Evolutionary conservation across 2,888 invertebrate species (phyloP).

Genomic region (Clistopyga incitator): DNA sequence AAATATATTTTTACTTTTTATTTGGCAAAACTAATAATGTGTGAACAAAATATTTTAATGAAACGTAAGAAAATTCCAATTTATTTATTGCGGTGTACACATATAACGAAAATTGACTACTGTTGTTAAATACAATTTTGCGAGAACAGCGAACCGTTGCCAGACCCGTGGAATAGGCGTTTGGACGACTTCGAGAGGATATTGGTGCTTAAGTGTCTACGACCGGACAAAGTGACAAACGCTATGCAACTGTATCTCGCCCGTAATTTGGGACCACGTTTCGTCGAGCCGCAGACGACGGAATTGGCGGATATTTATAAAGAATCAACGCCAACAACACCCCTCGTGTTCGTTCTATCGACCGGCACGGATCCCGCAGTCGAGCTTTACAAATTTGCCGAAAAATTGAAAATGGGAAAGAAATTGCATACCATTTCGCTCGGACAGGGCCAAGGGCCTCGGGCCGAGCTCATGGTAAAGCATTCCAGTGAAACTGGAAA

Average conservation of each 20-base stretch:
- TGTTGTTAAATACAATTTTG: not conserved
- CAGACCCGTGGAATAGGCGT: conserved; percentile 88
- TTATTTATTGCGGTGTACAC: too few species aligned
- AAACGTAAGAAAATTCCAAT: not conserved
- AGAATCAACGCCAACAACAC: conserved; percentile 91
- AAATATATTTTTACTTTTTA: too few species aligned
- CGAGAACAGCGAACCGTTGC: conserved; percentile 86
- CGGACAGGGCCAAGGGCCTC: conserved; percentile 95
- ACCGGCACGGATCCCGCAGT: conserved; percentile 96
- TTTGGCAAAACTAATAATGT: too few species aligned
- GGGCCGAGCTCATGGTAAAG: conserved; percentile 91
- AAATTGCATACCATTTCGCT: conserved; percentile 93
- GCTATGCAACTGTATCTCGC: conserved; percentile 92
- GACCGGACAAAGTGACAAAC: conserved; percentile 93
- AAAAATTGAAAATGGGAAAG: conserved; percentile 90
- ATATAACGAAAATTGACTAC: not conserved
- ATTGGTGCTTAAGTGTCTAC: conserved; percentile 90
- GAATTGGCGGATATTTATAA: conserved; percentile 92
- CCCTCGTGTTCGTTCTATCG: conserved; percentile 95
- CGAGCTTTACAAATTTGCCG: conserved; percentile 93
- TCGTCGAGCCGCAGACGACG: conserved; percentile 94
- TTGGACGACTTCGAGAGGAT: conserved; percentile 91
- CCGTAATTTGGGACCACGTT: conserved; percentile 89
- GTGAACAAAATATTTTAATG: too few species aligned
- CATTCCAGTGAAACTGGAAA: conserved; percentile 91